These are phyloP conservation scores for Pionites leucogaster DNA, from an alignment of 2,113 vertebrate species.

Conservation along the genomic window DNA sequence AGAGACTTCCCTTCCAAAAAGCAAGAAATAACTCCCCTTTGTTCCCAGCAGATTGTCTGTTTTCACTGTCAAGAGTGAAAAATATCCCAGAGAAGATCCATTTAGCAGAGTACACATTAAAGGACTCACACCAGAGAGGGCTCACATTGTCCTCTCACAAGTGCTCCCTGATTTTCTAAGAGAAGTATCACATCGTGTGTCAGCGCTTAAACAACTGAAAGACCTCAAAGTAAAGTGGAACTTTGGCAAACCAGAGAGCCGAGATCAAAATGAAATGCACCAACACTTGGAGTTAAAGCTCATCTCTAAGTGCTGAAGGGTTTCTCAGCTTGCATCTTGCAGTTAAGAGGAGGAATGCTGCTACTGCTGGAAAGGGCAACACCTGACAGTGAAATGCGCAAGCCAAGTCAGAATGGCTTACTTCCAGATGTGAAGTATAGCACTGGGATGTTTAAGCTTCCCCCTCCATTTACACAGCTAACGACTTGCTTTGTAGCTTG, in stretches of 20 bases:
- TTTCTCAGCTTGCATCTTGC: not conserved
- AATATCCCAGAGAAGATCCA: conserved; percentile 7
- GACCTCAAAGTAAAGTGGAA: not conserved
- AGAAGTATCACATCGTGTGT: not conserved
- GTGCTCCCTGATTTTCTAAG: not conserved
- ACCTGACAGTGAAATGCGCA: not conserved
- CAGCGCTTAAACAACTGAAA: not conserved
- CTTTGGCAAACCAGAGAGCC: not conserved
- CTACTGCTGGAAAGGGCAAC: not conserved
- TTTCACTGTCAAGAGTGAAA: conserved; percentile 19
- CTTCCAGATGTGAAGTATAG: not conserved
- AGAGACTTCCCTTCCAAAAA: not conserved
- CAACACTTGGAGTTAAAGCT: not conserved
- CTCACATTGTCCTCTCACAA: not conserved
- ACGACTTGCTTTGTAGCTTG: not conserved
- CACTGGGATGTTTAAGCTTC: not conserved
- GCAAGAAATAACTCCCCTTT: not conserved
- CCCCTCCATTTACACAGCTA: not conserved
- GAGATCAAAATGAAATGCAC: conserved; percentile 1
- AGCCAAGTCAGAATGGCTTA: not conserved
- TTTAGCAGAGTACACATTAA: not conserved
- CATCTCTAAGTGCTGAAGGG: not conserved
- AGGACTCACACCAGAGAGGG: not conserved
- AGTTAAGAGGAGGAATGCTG: not conserved
- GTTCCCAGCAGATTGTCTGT: not conserved